Conservation (phyloP, 2,888 invertebrate species). For the Xanthia icteritia region DNA sequence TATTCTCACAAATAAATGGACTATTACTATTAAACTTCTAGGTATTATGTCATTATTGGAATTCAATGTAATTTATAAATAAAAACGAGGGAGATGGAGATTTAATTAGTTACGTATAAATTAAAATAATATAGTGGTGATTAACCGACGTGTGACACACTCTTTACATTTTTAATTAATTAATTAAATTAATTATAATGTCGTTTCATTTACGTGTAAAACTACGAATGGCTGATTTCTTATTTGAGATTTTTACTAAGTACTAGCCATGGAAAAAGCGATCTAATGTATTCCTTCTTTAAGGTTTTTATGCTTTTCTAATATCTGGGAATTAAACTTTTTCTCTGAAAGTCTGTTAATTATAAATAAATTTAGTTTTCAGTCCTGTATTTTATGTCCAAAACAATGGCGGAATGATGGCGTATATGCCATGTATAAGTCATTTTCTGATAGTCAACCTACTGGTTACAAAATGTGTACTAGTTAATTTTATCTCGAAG, state of each 20-base stretch:
- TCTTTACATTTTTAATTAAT: conserved; percentile 2
- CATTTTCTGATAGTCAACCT: too few species aligned
- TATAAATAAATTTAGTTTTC: too few species aligned
- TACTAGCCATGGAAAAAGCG: background rate
- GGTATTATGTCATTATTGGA: conserved; percentile 30
- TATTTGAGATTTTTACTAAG: background rate
- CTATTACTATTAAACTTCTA: conserved; percentile 1
- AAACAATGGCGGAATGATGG: too few species aligned
- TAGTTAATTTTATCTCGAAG: too few species aligned
- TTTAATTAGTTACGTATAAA: conserved; percentile 15
- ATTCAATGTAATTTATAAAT: conserved; percentile 16
- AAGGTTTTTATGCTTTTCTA: too few species aligned
- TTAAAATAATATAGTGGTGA: background rate
- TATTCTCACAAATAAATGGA: too few species aligned
- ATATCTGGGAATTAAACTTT: too few species aligned
- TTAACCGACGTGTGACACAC: background rate
- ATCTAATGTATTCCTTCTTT: background rate
- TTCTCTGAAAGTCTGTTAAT: too few species aligned
- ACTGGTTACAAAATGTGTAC: too few species aligned
- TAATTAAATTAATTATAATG: background rate
- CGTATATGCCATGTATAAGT: too few species aligned
- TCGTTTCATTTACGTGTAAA: background rate
- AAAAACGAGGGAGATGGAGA: background rate
- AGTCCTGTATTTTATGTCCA: too few species aligned
- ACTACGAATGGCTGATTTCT: background rate